Base-by-base conservation (phyloP, 2,888 invertebrate species). In the Xanthorhoe designata region DNA sequence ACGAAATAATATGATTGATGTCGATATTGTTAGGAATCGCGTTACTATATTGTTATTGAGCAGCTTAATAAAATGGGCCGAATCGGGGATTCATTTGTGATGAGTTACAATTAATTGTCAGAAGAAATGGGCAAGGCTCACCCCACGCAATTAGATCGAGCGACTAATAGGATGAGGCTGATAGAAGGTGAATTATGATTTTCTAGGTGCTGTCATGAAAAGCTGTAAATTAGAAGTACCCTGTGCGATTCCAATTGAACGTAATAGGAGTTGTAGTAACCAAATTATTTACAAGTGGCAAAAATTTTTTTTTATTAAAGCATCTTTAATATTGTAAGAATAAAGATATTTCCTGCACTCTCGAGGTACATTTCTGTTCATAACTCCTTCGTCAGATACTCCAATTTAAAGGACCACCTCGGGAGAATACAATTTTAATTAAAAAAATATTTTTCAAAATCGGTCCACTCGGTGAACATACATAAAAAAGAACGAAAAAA, bases 1-100 rank as follows among this genome's bases (percentile, higher is more conserved):
- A 69, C 66, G 68, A 71, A 76, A 76, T 80, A 78, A 77, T 77
- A 77, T 77, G 72, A 75, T 74, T 71, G 70, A 73, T 74, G 68
- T 55, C 65, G 69, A 68, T 73, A 67, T 67, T 53, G 61, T 59
- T 61, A 66, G 51, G 18, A 61, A 70, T 69, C 68, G 69, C 54
- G 64, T 62, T 66, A 63, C 62, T 53, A 24, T n/a, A 51, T 45
- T 61, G 53, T 38, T 60, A 56, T 57, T 29, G 49, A 38, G 50
- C 49, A 55, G 55, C 54, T 38, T 55, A 49, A 54, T 61, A 54
- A 24, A 15, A 47, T 47, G 17, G 17, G 8, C 6, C 0, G 4
- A 42, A 17, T 47, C 17, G 15, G 47, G 17, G 47, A 47, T 47
- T 47, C 13, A 47, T 47, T 17, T 47, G 17, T 24, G 24, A 51